Evolutionary conservation across 1,140 invertebrate species (phyloP), one percentile per base, ranked within the genome.

Genomic region (Temnothorax curvispinosus): DNA sequence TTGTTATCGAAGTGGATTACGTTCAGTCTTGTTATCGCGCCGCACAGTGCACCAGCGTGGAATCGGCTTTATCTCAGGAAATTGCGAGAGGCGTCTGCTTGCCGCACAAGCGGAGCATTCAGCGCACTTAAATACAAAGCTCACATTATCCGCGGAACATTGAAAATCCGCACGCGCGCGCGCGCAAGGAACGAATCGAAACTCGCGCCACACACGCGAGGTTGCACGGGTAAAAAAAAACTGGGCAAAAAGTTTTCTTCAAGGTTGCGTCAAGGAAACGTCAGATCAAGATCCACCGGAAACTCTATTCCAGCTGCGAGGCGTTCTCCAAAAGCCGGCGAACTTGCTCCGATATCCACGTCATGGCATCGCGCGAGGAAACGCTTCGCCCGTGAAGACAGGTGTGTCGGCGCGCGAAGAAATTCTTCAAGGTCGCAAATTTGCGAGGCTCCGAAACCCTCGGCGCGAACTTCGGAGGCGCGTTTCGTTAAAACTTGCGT

Each of bases 41-140:
- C n/a, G 65, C 65, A 52, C 32, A 54, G 54, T 54, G n/a, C 67
- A 60, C 15, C 41, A 3, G 5, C 18, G 58, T 47, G 58, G 27
- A 77, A 64, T n/a, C 41, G 27, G 41, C 13, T 50, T 50, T 62
- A 75, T 75, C 80, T 84, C 41, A 9, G 27, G n/a, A 72, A 47
- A 38, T 72, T 60, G 41, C 27, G 38, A 9, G 52, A 84, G n/a
- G 54, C 13, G 54, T 72, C 35, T 9, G 64, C 35, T n/a, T 7
- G 52, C 3, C 6, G 54, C 18, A 84, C 69, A 84, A 74, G 58
- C 54, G 38, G 27, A 18, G 69, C 80, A 84, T 84, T 84, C 80
- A 75, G 41, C 56, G 27, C 18, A 5, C 41, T 74, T 27, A 15
- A n/a, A 18, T n/a, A 82, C 80, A 84, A 74, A 84, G 80, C 69